phyloP scores from a whole-genome alignment of 2,113 vertebrate genomes.

The Campylomormyrus tamandua region DNA sequence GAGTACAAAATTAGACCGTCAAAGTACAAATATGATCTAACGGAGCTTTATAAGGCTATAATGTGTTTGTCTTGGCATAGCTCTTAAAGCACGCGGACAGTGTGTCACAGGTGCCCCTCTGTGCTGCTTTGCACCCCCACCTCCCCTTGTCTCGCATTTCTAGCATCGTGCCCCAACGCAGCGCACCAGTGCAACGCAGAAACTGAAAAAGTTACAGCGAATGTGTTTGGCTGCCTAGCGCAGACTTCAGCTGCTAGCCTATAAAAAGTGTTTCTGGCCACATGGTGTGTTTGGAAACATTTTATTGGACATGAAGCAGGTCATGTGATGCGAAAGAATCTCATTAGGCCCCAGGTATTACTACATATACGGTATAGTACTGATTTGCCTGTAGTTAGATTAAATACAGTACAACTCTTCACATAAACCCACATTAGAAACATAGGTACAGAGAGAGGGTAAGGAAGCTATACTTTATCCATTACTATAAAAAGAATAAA shows the following conservation, averaged over 20 bases:
- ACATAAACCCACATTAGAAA: constrained; percentile 6
- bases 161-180: not conserved
- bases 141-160: not conserved
- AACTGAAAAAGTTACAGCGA: not conserved
- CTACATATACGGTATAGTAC: not conserved
- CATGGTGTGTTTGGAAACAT: not conserved
- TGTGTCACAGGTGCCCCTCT: not conserved
- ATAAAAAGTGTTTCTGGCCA: not conserved
- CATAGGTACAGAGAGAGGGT: constrained; percentile 12
- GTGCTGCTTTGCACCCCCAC: not conserved
- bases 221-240: not conserved
- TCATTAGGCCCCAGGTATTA: constrained; percentile 2
- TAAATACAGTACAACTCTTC: constrained; percentile 16
- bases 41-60: constrained; percentile 21
- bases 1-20: constrained; percentile 18
- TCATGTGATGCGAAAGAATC: not conserved
- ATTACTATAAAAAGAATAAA: constrained; percentile 14
- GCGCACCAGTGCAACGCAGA: not conserved
- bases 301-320: not conserved
- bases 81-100: not conserved
- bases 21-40: constrained; percentile 20
- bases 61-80: constrained; percentile 6
- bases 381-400: constrained; percentile 3
- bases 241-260: not conserved
- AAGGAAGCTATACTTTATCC: constrained; percentile 13